Conservation (phyloP, 2,797 vertebrate genomes). For the Loriculus beryllinus region DNA sequence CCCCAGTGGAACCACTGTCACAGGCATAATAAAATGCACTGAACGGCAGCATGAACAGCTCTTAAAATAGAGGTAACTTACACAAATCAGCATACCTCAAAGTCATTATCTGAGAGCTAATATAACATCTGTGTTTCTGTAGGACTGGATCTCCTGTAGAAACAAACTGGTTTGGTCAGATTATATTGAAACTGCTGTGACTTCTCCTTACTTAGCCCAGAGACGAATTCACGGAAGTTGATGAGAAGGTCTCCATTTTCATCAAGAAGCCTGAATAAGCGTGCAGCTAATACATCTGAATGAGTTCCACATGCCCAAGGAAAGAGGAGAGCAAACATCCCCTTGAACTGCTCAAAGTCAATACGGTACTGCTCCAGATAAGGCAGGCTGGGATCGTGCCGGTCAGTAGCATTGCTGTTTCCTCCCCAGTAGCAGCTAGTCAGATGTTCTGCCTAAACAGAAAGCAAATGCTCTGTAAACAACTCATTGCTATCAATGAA, state of each 20-base stretch:
- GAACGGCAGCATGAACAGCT: neutral
- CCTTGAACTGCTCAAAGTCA: conserved; percentile 95
- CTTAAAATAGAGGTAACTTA: neutral
- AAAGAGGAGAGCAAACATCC: conserved; percentile 90
- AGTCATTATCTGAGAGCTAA: neutral
- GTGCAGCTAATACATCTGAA: conserved; percentile 85
- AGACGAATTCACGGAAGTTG: conserved; percentile 96
- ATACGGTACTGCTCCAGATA: conserved; percentile 98
- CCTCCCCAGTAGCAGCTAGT: conserved; percentile 99
- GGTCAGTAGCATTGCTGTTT: conserved; percentile 88
- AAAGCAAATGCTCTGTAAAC: neutral
- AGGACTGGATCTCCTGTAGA: neutral
- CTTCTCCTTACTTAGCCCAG: conserved; percentile 84
- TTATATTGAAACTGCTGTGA: neutral
- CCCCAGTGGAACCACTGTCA: neutral
- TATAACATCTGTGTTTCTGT: neutral
- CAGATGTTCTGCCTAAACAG: conserved; percentile 89
- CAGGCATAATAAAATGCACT: neutral
- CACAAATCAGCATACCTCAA: neutral
- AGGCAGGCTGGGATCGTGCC: conserved; percentile 95
- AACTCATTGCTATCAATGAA: accelerated
- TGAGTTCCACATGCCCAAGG: conserved; percentile 93
- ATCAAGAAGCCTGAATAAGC: conserved; percentile 90
- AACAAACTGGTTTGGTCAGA: neutral
- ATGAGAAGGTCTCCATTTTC: conserved; percentile 91